Conservation (phyloP, 2,888 invertebrate species). For the Mellilla xanthometata region DNA sequence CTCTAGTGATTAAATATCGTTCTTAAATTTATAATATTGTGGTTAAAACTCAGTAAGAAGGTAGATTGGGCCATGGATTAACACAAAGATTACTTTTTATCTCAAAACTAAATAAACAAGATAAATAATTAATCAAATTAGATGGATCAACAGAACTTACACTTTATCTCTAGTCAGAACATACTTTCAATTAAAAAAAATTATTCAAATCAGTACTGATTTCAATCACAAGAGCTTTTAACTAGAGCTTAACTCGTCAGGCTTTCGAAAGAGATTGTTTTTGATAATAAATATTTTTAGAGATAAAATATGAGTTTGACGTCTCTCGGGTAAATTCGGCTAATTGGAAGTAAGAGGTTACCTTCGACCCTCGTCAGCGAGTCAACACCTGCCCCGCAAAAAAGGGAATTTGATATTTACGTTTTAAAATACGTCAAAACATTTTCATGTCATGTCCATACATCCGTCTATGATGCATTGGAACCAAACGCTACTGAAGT, state of each 20-base stretch:
- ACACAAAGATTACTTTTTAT: too few relatives aligned
- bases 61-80: too few relatives aligned
- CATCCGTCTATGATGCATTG: constrained; percentile 14
- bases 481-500: constrained; percentile 11
- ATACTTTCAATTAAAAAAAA: neutral
- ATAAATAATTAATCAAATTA: too few relatives aligned
- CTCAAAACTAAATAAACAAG: too few relatives aligned
- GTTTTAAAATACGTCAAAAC: constrained; percentile 54
- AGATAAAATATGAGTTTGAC: constrained; percentile 27
- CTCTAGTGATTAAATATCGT: neutral
- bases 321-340: constrained; percentile 37
- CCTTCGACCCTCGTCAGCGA: constrained; percentile 55
- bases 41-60: too few relatives aligned
- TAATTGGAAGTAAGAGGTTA: constrained; percentile 47
- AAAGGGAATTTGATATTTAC: constrained; percentile 43
- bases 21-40: too few relatives aligned
- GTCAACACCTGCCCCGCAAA: constrained; percentile 52
- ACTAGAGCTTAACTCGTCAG: constrained; percentile 13
- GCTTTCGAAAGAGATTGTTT: constrained; percentile 18
- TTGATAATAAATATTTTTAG: constrained; percentile 23
- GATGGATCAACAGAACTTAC: too few relatives aligned
- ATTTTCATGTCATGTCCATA: constrained; percentile 38
- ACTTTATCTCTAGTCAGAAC: too few relatives aligned
- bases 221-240: constrained; percentile 13
- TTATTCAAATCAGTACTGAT: constrained; percentile 17